Base-by-base conservation (phyloP, 2,797 vertebrate genomes). In the Botia almorhae region DNA sequence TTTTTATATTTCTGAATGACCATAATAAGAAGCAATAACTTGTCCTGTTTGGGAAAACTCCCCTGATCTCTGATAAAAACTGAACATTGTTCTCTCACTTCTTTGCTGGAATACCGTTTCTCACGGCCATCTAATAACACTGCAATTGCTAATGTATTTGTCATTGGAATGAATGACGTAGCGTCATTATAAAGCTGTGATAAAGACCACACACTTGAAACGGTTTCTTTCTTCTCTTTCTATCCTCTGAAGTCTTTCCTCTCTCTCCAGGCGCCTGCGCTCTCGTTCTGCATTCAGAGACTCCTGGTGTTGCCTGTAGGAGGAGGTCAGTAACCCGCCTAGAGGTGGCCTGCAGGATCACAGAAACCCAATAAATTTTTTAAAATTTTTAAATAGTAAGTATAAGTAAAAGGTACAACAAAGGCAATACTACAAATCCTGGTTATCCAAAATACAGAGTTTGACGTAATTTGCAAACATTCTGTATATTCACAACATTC, bases 291-390 rank as follows among this genome's bases (percentile, higher is more conserved):
- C 95, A 56, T 96, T 93, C 91, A 99, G 89, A 21, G 96, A 96
- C 86, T 99, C 98, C 84, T 99, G 97, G 89, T 99, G 98, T 89
- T 99, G 98, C 83, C 96, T 91, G 92, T 96, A 97, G 2, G 97
- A 98, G 43, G 96, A 98, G 4, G 94, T 95, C 69, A 99, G 92
- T 84, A 99, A 93, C 81, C 96, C 94, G 82, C 96, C 96, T 78
- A 95, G 88, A 77, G 90, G 85, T 16, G 94, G 89, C 89, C 97
- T 98, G 82, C 13, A 48, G 23, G 16, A 78, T 11, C 51, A 53
- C 16, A 53, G 7, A 53, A 53, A 11, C 14, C 51, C 39, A 46
- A 11, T 11, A 7, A 39, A 7, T 39, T 7, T n/a, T n/a, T n/a
- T n/a, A n/a, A n/a, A n/a, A n/a, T n/a, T n/a, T n/a, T n/a, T n/a